Base-by-base conservation (phyloP, 2,797 vertebrate genomes). In the Eupleurogrammus muticus region DNA sequence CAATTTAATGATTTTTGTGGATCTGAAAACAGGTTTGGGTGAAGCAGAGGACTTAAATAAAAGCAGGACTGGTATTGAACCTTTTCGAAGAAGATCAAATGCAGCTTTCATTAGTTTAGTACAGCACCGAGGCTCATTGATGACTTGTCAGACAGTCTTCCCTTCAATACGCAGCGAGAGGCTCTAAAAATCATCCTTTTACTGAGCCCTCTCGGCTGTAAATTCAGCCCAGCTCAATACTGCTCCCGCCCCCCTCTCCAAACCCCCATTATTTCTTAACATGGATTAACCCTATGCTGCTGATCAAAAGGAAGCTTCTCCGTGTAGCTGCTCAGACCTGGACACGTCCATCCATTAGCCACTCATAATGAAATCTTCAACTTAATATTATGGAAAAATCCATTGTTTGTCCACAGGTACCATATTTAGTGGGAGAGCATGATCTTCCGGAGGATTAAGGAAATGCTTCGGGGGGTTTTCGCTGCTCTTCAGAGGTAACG, bases 31-130 rank as follows among this genome's bases (percentile, higher is more conserved):
- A 93, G 90, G 92, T 92, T 90, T 89, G 89, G 92, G 90, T 84
- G 89, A 92, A 93, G 88, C 90, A 78, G 84, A 88, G 87, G 93
- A 94, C 92, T 94, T 93, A 94, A 94, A 93, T 93, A 93, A 94
- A 93, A 93, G 92, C 90, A 84, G 84, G 92, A 92, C 90, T 90
- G 91, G 90, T 94, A 93, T 94, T 90, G 93, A 95, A 91, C 89
- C 90, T 90, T 88, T 87, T 90, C 89, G 83, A 80, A 75, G 87
- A 91, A 94, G 93, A 94, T 94, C 92, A 94, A 93, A 93, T 93
- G 92, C 88, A 91, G 92, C 93, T 94, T 94, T 95, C 93, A 93
- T 94, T 93, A 95, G 93, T 94, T 94, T 94, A 94, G 92, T 92
- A 93, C 90, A 93, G 92, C 90, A 77, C 89, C 81, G 82, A 88